Evolutionary conservation across 2,113 vertebrate genomes (phyloP).

Genomic region (Aptenodytes patagonicus): DNA sequence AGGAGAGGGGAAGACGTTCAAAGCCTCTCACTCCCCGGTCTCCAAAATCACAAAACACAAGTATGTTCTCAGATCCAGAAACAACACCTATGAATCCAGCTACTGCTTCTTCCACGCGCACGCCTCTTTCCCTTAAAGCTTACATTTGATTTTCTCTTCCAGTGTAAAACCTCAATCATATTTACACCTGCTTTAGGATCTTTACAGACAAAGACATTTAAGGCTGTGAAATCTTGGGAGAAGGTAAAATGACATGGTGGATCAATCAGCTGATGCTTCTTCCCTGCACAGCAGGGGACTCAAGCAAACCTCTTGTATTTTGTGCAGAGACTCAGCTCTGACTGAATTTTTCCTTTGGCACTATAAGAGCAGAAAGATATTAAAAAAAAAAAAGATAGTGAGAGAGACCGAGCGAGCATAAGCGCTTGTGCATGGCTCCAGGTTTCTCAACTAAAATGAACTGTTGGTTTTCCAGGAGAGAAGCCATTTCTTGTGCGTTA

Average conservation of each 20-base stretch:
- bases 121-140: background rate
- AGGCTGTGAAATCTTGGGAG: slow-evolving; percentile 24
- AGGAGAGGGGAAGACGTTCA: background rate
- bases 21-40: background rate
- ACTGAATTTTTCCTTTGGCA: slow-evolving; percentile 39
- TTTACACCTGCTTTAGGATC: slow-evolving; percentile 41
- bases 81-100: background rate
- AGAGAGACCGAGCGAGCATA: background rate
- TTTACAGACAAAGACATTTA: slow-evolving; percentile 27
- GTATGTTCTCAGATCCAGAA: slow-evolving; percentile 43
- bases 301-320: slow-evolving; percentile 24
- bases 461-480: background rate
- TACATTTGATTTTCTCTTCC: background rate
- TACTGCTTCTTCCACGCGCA: background rate
- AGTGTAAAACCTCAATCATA: slow-evolving; percentile 22
- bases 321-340: background rate
- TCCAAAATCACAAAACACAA: slow-evolving; percentile 49
- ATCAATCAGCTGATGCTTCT: slow-evolving; percentile 48
- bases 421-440: background rate
- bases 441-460: background rate
- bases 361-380: slow-evolving; percentile 2
- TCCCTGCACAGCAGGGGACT: slow-evolving; percentile 43
- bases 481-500: background rate
- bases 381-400: background rate
- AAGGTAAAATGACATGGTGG: slow-evolving; percentile 16